Base-by-base conservation (phyloP, 2,113 vertebrate species). In the Campylomormyrus numenius region DNA sequence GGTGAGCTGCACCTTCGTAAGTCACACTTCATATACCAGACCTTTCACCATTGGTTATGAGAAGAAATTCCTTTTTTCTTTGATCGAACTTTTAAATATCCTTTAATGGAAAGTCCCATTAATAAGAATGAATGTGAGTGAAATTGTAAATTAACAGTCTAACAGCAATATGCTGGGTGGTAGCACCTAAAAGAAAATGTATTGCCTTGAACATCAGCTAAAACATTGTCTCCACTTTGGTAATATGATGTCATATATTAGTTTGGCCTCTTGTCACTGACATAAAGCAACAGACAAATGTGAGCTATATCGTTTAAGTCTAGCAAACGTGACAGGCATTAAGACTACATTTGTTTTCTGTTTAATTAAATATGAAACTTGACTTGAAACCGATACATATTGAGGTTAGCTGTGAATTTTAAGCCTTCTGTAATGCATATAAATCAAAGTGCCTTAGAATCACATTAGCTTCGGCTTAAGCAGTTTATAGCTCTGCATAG, bases 341-440 rank as follows among this genome's bases (percentile, higher is more conserved):
- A 45, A 35, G 66, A 39, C 46, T 48, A 5, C 27, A 89, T 80
- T 89, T 35, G 88, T 74, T 52, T 19, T 9, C 17, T 35, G 31
- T 21, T 80, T 89, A 52, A 89, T 89, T 83, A 89, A 89, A 89
- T 89, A 49, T 52, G 27, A 27, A 53, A 24, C 77, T 83, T 89
- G 52, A 89, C 70, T 21, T 80, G 66, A 80, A 77, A 80, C 88
- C 9, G 48, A 80, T 88, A 74, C 74, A 46, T 45, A 88, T 48
- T 45, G n/a, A 88, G 58, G 56, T 17, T 70, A 62, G 88, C 66
- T 83, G 70, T 52, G 27, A 13, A 89, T 66, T 31, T 77, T 45
- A 89, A 50, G 70, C 66, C 31, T 49, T 80, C 74, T 53, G 6
- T 39, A 52, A 80, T 53, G 35, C 70, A 49, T 48, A 27, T 86